A percentile compares a stretch with the other conserved stretches of the same genome.
Evolutionary conservation across 1,140 invertebrate species (phyloP).

Genomic region (Sinonovacula constricta): DNA sequence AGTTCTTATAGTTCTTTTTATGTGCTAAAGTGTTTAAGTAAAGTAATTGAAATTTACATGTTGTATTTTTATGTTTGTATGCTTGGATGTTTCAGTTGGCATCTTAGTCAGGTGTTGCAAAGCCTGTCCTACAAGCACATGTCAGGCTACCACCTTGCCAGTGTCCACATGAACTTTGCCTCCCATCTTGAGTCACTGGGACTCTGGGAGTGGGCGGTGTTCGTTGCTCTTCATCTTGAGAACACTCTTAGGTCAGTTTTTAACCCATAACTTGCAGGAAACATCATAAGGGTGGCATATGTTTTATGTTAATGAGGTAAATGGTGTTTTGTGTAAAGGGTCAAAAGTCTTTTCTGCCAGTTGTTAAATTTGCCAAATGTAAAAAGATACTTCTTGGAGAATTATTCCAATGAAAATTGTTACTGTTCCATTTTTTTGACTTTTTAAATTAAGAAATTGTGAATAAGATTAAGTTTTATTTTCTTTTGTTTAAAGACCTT

Average conservation of each 20-base stretch:
- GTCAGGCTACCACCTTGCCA: conserved; percentile 80
- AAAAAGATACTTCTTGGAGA: too few relatives aligned
- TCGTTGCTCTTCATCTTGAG: conserved; percentile 89
- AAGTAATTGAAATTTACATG: background rate
- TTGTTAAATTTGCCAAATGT: too few relatives aligned
- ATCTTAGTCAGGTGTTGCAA: conserved; percentile 86
- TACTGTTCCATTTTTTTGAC: too few relatives aligned
- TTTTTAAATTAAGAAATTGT: too few relatives aligned
- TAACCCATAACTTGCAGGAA: background rate
- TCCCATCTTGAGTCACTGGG: conserved; percentile 90
- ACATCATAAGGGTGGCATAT: too few relatives aligned
- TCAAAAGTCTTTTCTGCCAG: too few relatives aligned
- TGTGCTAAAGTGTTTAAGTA: background rate
- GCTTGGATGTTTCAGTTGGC: conserved; percentile 78
- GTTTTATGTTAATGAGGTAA: too few relatives aligned
- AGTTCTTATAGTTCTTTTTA: background rate
- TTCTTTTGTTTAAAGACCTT: too few relatives aligned
- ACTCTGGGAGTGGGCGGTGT: conserved; percentile 93
- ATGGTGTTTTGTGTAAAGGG: too few relatives aligned
- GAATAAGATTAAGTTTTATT: too few relatives aligned
- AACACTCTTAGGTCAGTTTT: conserved; percentile 80
- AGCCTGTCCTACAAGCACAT: conserved; percentile 85
- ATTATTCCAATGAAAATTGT: too few relatives aligned
- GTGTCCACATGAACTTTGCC: conserved; percentile 87
- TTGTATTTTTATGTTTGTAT: conserved; percentile 31